Evolutionary conservation across 2,888 invertebrate genomes (phyloP).

Genomic region (Hirtodrosophila duncani): DNA sequence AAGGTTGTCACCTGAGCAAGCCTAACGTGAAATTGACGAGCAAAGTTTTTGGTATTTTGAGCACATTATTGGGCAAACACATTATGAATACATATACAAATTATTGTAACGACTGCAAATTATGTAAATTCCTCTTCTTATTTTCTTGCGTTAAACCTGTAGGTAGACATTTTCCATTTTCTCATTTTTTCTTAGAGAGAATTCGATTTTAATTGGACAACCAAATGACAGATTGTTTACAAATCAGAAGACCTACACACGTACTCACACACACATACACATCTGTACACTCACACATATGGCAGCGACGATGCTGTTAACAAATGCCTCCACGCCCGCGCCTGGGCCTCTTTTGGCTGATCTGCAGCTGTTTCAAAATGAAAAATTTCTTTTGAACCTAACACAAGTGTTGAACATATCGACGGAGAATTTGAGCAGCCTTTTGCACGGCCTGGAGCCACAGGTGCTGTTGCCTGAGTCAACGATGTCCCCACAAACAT

Average conservation of each 20-base stretch:
- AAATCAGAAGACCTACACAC: slow-evolving; percentile 1
- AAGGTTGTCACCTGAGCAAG: slow-evolving; percentile 8
- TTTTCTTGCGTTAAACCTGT: too few species aligned
- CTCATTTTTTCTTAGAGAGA: too few species aligned
- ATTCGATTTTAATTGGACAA: slow-evolving; percentile 15
- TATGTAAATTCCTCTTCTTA: background rate
- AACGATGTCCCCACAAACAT: slow-evolving; percentile 20
- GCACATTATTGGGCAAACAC: slow-evolving; percentile 13
- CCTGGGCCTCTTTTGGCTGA: slow-evolving; percentile 44
- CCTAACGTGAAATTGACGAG: slow-evolving; percentile 48
- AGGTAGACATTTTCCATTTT: too few species aligned
- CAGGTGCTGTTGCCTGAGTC: slow-evolving; percentile 34
- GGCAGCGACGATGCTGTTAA: slow-evolving; percentile 46
- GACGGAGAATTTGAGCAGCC: slow-evolving; percentile 70
- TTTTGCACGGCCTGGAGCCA: slow-evolving; percentile 48
- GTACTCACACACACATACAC: background rate
- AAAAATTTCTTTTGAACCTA: slow-evolving; percentile 74
- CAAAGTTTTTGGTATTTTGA: slow-evolving; percentile 45
- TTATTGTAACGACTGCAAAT: background rate
- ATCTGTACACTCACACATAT: slow-evolving; percentile 19
- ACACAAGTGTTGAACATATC: slow-evolving; percentile 76
- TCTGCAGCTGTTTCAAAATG: slow-evolving; percentile 60
- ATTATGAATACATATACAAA: slow-evolving; percentile 6
- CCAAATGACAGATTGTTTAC: slow-evolving; percentile 32
- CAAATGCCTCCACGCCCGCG: slow-evolving; percentile 7